These are phyloP conservation scores for Tenodera sinensis DNA, from an alignment of 2,888 invertebrate genomes.

Conservation along the genomic window DNA sequence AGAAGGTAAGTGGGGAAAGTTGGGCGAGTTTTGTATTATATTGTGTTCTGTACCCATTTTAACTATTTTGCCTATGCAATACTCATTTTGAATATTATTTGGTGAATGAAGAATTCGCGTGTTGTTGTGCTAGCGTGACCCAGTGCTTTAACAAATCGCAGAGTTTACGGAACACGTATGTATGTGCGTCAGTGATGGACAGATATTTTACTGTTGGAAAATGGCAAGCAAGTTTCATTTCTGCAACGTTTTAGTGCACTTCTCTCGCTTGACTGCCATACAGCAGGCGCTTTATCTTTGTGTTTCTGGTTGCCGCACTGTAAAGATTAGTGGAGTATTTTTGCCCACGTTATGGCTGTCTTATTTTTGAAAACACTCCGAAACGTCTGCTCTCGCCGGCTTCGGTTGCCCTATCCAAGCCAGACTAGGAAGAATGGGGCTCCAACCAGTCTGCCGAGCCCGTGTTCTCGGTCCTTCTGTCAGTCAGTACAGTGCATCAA, in stretches of 20 bases:
- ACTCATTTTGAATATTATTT: too few species aligned
- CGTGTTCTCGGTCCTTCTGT: too few species aligned
- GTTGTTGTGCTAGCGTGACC: too few species aligned
- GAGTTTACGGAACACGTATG: too few species aligned
- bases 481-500: too few species aligned
- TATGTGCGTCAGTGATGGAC: not conserved
- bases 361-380: not conserved
- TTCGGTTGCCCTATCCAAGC: not conserved
- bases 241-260: not conserved
- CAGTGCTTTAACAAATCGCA: too few species aligned
- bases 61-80: too few species aligned
- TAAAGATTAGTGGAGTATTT: not conserved
- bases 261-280: not conserved
- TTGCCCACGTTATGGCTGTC: not conserved
- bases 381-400: not conserved
- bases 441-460: not conserved
- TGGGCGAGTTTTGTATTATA: too few species aligned
- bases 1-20: too few species aligned
- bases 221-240: not conserved
- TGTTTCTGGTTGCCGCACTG: not conserved
- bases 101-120: too few species aligned
- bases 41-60: too few species aligned
- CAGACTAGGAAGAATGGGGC: not conserved
- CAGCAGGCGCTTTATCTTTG: not conserved
- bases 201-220: not conserved